Base-by-base conservation (phyloP, 2,113 vertebrate genomes). In the Brachyhypopomus gauderio region DNA sequence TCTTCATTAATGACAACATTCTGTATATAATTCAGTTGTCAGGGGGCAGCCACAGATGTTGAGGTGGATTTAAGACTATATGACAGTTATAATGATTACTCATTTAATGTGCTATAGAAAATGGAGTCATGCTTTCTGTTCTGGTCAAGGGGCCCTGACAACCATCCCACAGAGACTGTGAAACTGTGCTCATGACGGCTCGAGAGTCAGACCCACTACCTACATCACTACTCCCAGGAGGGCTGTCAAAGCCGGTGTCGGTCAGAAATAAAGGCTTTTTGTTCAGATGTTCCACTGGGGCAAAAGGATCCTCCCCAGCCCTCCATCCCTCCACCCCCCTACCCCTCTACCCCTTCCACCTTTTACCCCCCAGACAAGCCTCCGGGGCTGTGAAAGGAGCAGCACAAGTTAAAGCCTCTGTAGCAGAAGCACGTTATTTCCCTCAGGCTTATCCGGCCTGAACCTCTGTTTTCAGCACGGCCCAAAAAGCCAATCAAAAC, bases 101-200 rank as follows among this genome's bases (percentile, higher is more conserved):
- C 58, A 60, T 78, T 82, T 60, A 64, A 67, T 36, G 20, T 52
- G 56, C 19, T 73, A 70, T 5, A 73, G 17, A 70, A 80, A 59
- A 60, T 82, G 74, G 75, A 84, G 20, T 27, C 30, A 66, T 55
- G 45, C 30, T 38, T 75, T 45, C 72, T 20, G 59, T 23, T 83
- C 27, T 27, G 38, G 48, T 80, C 45, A 16, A 12, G 22, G 27
- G 45, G 41, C 36, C 45, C 58, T 52, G 11, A 71, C 3, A 45
- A 17, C 55, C 67, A 63, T 86, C 81, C 17, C 72, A 78, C 77
- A 78, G 19, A 36, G 89, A 80, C 83, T 88, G 76, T 80, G 76
- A 89, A 88, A 86, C 55, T 56, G 66, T 12, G 1, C 83, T 78
- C 55, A 83, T 52, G 52, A 30, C 70, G 72, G 25, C 80, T 83